Evolutionary conservation across 2,797 vertebrate genomes (phyloP), one percentile per base, ranked within the genome.

Genomic region (Typhlichthys subterraneus): DNA sequence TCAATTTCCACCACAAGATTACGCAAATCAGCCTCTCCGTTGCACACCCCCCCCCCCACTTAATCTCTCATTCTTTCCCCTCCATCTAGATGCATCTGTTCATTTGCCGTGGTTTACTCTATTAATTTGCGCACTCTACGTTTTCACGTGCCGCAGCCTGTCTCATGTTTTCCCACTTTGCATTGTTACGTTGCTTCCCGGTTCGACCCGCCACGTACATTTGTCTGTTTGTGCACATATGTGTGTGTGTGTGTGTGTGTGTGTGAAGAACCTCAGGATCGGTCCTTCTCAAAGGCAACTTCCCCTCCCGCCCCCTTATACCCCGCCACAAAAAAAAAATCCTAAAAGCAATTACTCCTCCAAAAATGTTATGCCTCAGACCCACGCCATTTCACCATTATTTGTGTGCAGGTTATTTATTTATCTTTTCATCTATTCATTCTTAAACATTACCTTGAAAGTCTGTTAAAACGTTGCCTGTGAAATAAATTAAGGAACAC

Each of bases 1-100:
- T 90, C 86, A 89, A 91, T 93, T 93, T 93, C 81, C 82, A 82
- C 84, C 79, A 93, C 85, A 83, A 91, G 88, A 92, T 93, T 92
- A 93, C 83, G 76, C 90, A 92, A 92, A 93, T 93, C 87, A 92
- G 85, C 69, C 82, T 76, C 79, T 86, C 75, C 65, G 73, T 81
- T 80, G 83, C 77, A 60, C 69, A n/a, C 65, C 79, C 60, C 82
- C 69, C 57, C 23, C 31, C 56, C 42, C 76, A 80, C 85, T 86
- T 87, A 81, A 83, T 79, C 75, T 82, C 77, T 81, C 84, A 76
- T 85, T 84, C 81, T 81, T 70, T 67, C 74, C 77, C 77, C 80
- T 81, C 75, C 75, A 85, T 85, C 85, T 90, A 89, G 88, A 92
- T 91, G 91, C 90, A 88, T 91, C 88, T 90, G 84, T 89, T 90